Evolutionary conservation across 2,797 vertebrate species (phyloP), one percentile per base, ranked within the genome.

Genomic region (Okamejei kenojei): DNA sequence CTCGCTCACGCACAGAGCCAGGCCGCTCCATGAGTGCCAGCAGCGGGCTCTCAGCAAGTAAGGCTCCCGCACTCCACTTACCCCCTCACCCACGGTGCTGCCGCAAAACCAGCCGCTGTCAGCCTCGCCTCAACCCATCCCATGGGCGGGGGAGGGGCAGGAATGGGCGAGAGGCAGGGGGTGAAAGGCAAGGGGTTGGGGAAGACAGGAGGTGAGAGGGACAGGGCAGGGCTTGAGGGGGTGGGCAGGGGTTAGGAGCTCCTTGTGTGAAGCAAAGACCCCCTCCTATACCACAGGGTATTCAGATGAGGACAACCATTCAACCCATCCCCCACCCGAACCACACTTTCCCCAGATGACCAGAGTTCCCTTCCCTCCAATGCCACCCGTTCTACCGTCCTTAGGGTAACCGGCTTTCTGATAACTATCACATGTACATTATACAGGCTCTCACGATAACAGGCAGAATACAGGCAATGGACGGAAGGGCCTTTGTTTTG

Each of bases 21-120:
- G 98, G 98, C 0, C 97, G 99, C 17, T 99, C 99, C 81, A 99
- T 99, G 99, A 99, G 99, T 0, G 98, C 99, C 21, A 99, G 98
- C 97, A 99, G 98, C 0, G 98, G 98, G 11, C 95, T 99, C 93
- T 98, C 98, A 93, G 97, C 98, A 96, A 97, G 98, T 99, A 96
- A 99, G 98, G 32, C 54, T 54, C 17, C 11, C 65, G 15, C 61
- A 32, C 84, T 88, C 29, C 0, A 13, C 7, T 17, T 32, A 17
- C n/a, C 32, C 65, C 29, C 61, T 35, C 45, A 45, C 45, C 45
- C 2, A 45, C 45, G 45, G 45, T 4, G 45, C 45, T 45, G 45
- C 45, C 45, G 45, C 45, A 45, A 45, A 45, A 45, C 45, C 45
- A 45, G 45, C 45, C 45, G 45, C 45, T 2, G 2, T 45, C 45